Base-by-base conservation (phyloP, 2,113 vertebrate species). In the Tretioscincus oriximinensis region DNA sequence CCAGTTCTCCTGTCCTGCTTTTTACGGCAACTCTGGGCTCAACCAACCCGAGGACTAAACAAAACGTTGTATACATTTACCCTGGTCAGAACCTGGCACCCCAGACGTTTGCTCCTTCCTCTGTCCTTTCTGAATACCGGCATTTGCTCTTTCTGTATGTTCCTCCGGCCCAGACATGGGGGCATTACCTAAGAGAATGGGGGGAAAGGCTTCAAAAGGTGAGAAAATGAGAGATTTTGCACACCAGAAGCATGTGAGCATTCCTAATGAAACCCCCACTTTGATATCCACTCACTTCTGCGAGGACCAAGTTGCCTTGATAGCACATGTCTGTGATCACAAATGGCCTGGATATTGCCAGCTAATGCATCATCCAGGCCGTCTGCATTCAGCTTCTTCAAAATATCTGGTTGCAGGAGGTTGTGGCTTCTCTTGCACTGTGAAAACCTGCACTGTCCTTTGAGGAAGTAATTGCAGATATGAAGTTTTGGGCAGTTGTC, bases 401-500 rank as follows among this genome's bases (percentile, higher is more conserved):
- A 0, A 2, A 80, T 0, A 2, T 80, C 1, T 0, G 2, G 1
- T 1, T 85, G 70, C 67, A 93, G 70, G 63, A 96, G 90, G 29
- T 89, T 79, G 71, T 96, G 96, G 60, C 94, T 95, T 1, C 86
- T 89, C 5, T 88, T 81, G 80, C 96, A 96, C 0, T 0, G 35
- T 7, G 65, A 41, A 73, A 92, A 93, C 29, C 60, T 90, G 78
- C 96, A 96, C 1, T 77, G 85, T 9, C 95, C 95, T 0, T 28
- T 78, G 11, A 95, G 92, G 7, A 94, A 96, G 76, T 91, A 84
- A 1, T 84, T 91, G 84, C 96, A 96, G 61, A 96, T 11, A 0
- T 96, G 96, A 26, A 96, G 92, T 74, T 79, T 95, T 76, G 14
- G 77, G 85, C 95, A 96, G 21, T 86, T 87, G 5, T 84, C 82